Base-by-base conservation (phyloP, 2,113 vertebrate genomes). In the Carlito syrichta region DNA sequence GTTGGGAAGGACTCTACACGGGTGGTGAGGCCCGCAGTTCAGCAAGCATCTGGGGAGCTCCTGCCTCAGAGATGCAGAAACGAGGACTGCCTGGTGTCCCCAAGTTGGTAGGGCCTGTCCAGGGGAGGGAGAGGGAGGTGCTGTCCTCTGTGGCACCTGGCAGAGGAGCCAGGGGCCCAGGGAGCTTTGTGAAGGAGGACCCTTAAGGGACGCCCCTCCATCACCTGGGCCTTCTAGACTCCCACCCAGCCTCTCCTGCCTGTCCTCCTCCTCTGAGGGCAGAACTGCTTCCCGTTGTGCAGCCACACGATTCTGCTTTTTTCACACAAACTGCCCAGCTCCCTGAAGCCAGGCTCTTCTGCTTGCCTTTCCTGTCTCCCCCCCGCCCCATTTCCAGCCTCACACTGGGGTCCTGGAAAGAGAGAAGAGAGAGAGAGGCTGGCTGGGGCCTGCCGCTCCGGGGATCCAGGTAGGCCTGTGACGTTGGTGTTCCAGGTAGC, bases 391-490 rank as follows among this genome's bases (percentile, higher is more conserved):
- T 87, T 78, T 63, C 69, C 58, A 88, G 56, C 88, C 79, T 96
- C 92, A 54, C 25, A 79, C 93, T 91, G 88, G 71, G 79, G 73
- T 79, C 91, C 83, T 77, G 52, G 86, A 40, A 85, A 87, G 63
- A 93, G 93, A 93, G 66, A 71, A 62, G 88, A 91, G 78, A 86
- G 79, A 73, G n/a, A 91, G 94, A 82, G 77, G 76, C 93, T 71
- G 91, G 58, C 69, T 30, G 45, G 58, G 74, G 8, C 79, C 86
- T 63, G 50, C 74, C 27, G n/a, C 56, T 79, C 78, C 27, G 62
- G 79, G 43, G n/a, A 63, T 43, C 95, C 77, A 40, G 35, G n/a
- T 69, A 35, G 58, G 27, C 69, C 84, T 5, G 1, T 38, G 78
- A 73, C 83, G 30, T 43, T 16, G 40, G 40, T 84, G 84, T 92